phyloP scores from a whole-genome alignment of 2,888 invertebrate species.

The Athalia cordata region DNA sequence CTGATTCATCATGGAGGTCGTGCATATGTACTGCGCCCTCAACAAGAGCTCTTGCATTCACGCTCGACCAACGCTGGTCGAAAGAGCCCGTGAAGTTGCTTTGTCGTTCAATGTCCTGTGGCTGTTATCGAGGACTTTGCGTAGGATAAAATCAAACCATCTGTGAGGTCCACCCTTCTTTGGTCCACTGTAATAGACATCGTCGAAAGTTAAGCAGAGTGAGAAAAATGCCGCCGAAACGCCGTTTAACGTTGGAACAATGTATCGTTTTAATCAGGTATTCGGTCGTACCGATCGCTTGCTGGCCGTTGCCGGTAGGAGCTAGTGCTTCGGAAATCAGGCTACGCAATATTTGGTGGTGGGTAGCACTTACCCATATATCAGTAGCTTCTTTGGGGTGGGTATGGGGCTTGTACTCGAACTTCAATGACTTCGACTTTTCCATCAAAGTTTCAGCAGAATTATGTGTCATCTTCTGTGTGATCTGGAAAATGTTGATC shows the following conservation, averaged over 20 bases:
- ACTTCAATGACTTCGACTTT: background rate
- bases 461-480: background rate
- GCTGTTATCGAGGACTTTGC: background rate
- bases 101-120: background rate
- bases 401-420: background rate
- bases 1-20: constrained; percentile 4
- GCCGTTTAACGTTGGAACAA: background rate
- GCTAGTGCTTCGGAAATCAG: background rate
- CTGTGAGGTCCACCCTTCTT: too few relatives aligned
- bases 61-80: background rate
- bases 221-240: constrained; percentile 10
- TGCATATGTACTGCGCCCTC: background rate
- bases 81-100: background rate
- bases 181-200: background rate
- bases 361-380: background rate
- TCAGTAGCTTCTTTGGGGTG: too few relatives aligned
- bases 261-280: background rate
- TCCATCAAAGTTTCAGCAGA: background rate
- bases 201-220: background rate
- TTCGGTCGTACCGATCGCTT: background rate
- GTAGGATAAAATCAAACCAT: too few relatives aligned
- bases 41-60: background rate
- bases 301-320: background rate
- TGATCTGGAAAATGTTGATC: constrained; percentile 44
- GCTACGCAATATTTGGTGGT: background rate